Evolutionary conservation across 1,140 invertebrate genomes (phyloP), one percentile per base, ranked within the genome.

Genomic region (Leptonema lineaticorne): DNA sequence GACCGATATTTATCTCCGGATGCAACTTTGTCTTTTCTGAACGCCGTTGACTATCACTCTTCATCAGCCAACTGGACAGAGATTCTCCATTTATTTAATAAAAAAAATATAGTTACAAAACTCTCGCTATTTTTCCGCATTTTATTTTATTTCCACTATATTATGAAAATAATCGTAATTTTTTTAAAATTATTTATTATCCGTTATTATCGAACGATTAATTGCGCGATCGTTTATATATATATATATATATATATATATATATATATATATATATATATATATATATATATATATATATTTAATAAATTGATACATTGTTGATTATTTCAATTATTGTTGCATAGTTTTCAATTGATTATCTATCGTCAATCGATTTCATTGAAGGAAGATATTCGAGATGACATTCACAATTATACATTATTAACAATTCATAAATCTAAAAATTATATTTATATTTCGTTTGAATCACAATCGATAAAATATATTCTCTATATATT

Each of bases 31-130:
- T 24, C 22, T 24, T 22, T 20, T 26, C 2, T 4, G 9, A 3
- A 16, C 22, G 50, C 27, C n/a, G 22, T 16, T 20, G 16, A 30
- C 59, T 56, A 53, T 68, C 67, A 56, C 59, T 68, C 67, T 68
- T 68, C 67, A 68, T 68, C 57, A 68, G 46, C 18, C 5, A 8
- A 11, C 27, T 24, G 27, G 26, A 69, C 68, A 64, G 60, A 50
- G 62, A 16, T 56, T 69, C 57, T 53, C 68, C 68, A 69, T 69
- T 64, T 64, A 58, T 69, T 27, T 69, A 53, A 33, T 69, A 41
- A 41, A 69, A 16, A 9, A 26, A 30, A 16, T 3, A 7, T 22
- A 24, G 2, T 27, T 27, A 22, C n/a, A n/a, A n/a, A n/a, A n/a
- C n/a, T n/a, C 26, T 30, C 33, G 14, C 33, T 45, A 22, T 62